Base-by-base conservation (phyloP, 2,113 vertebrate species). In the Chlamydotis undulata region DNA sequence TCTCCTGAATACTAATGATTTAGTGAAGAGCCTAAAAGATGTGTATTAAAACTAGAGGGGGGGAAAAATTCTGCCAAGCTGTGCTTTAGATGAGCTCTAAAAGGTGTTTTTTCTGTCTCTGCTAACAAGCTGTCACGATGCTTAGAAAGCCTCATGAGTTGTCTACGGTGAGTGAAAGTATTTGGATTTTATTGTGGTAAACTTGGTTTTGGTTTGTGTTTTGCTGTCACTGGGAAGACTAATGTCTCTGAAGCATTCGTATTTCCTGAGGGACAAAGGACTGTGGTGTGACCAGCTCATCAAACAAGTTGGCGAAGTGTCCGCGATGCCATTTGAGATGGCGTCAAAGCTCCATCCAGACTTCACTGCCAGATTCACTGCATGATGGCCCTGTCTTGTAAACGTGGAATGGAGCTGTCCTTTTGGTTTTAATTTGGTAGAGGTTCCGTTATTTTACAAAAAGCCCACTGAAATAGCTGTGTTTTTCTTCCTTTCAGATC, bases 401-500 rank as follows among this genome's bases (percentile, higher is more conserved):
- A 93, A 61, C 86, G 68, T 52, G 6, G 39, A 83, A 21, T 70
- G 89, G 50, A 70, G 43, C 57, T 84, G 76, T 64, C 75, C 59
- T n/a, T 6, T 70, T 71, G 85, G 56, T 69, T 71, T 87, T 17
- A 3, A 19, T 67, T 52, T 8, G 24, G 22, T 23, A 15, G 41
- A 71, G 39, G 17, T 33, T 67, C 31, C 2, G 1, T 19, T 39
- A n/a, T 59, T 24, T 11, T 5, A 23, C 25, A 45, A 37, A 35
- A 35, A 19, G 8, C 24, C 98, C 59, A 77, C 89, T 90, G 75
- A 94, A 85, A 17, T 14, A 5, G 68, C 70, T 94, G 33, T 89
- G 3, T 13, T 63, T 83, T 78, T 93, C 74, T 95, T 53, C 60
- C 35, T 97, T 97, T 45, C 94, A 99, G 99, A 99, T 98, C 35